Percentiles rank a stretch among this genome's conserved stretches.
phyloP scores from a whole-genome alignment of 23 tunicate species.

The Diplosoma virens region DNA sequence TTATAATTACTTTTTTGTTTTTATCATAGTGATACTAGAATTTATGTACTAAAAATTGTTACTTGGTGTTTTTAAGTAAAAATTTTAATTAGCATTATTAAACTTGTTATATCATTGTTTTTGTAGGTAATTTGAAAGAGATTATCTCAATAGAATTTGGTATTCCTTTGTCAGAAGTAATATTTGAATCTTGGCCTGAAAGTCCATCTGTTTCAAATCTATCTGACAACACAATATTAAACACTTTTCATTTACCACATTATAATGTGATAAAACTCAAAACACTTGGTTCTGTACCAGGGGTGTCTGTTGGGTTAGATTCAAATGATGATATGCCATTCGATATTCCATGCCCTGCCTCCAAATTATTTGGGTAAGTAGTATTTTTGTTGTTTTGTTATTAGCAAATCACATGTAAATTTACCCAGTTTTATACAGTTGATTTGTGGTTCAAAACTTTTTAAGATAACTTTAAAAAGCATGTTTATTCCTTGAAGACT shows the following conservation, averaged over 20 bases:
- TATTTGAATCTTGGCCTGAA: conserved; percentile 80
- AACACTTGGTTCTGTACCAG: conserved; percentile 3
- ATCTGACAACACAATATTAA: conserved; percentile 39
- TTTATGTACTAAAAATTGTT: too few species aligned
- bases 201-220: conserved; percentile 17
- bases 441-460: too few species aligned
- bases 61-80: too few species aligned
- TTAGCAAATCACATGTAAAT: too few species aligned
- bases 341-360: conserved; percentile 45
- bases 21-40: too few species aligned
- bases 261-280: conserved; percentile 20
- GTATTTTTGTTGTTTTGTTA: not conserved
- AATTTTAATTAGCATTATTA: too few species aligned
- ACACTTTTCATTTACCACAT: conserved; percentile 51
- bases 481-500: too few species aligned
- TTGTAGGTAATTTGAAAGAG: conserved; percentile 52
- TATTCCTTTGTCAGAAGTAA: conserved; percentile 49
- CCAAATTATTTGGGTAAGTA: conserved; percentile 8
- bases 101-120: too few species aligned
- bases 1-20: too few species aligned
- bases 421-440: too few species aligned
- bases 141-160: conserved; percentile 69
- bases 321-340: conserved; percentile 3
- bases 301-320: conserved; percentile 26
- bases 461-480: too few species aligned